Percentiles rank a stretch among this genome's conserved stretches.
Conservation (phyloP, 1,140 invertebrate species). For the Drosophila setifemur region DNA sequence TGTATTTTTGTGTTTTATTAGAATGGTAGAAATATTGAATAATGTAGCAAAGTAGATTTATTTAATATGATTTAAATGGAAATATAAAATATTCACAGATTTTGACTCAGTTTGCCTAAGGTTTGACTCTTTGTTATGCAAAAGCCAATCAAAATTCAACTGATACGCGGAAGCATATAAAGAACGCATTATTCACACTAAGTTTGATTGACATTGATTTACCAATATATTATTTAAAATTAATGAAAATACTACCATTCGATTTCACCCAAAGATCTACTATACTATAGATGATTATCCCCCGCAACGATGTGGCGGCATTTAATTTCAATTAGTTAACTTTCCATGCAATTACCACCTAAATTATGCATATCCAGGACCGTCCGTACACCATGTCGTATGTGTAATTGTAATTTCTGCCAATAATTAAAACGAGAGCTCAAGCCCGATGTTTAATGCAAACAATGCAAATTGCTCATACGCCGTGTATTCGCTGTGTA, state of each 20-base stretch:
- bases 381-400: slow-evolving; percentile 38
- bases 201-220: neutral
- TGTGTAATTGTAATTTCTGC: slow-evolving; percentile 64
- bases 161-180: slow-evolving; percentile 1
- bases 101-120: neutral
- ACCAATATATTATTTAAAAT: too few relatives aligned
- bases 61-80: too few relatives aligned
- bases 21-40: too few relatives aligned
- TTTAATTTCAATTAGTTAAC: slow-evolving; percentile 52
- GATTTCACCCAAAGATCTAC: slow-evolving; percentile 1
- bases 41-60: too few relatives aligned
- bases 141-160: neutral
- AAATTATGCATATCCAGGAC: slow-evolving; percentile 55
- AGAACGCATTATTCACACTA: neutral
- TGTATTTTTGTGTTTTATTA: too few relatives aligned
- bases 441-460: slow-evolving; percentile 41
- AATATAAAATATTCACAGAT: too few relatives aligned
- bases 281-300: neutral
- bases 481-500: neutral
- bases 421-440: slow-evolving; percentile 61
- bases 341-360: slow-evolving; percentile 54
- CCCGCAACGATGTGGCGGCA: neutral
- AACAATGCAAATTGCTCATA: slow-evolving; percentile 66
- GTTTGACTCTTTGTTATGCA: neutral
- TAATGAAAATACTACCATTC: too few relatives aligned